phyloP scores from a whole-genome alignment of 2,888 invertebrate species.

The Zaprionus bogoriensis region DNA sequence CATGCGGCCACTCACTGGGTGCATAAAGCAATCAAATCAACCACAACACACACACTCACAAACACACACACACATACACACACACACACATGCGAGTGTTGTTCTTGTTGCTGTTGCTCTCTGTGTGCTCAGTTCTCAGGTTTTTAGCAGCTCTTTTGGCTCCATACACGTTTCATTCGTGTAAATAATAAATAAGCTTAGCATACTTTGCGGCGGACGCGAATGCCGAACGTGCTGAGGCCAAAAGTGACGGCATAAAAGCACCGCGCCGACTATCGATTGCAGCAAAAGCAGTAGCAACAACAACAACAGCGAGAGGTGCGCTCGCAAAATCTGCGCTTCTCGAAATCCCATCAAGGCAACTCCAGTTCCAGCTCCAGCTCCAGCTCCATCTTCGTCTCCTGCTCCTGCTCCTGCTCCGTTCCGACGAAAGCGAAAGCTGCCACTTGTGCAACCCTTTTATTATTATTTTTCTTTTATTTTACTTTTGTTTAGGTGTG shows the following conservation, averaged over 20 bases:
- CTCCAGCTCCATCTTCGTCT: too few relatives aligned
- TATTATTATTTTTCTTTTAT: conserved; percentile 25
- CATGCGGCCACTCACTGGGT: conserved; percentile 81
- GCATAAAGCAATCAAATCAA: conserved; percentile 82
- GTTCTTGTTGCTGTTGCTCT: background rate
- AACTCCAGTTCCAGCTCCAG: too few relatives aligned
- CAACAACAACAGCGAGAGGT: conserved; percentile 6
- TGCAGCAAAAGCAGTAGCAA: conserved; percentile 44
- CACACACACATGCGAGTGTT: conserved; percentile 54
- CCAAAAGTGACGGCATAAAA: conserved; percentile 53
- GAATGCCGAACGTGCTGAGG: conserved; percentile 55
- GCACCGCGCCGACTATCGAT: conserved; percentile 59
- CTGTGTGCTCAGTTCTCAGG: conserved; percentile 24
- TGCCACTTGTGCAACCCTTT: conserved; percentile 72
- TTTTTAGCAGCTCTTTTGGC: conserved; percentile 61
- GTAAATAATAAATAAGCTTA: conserved; percentile 79
- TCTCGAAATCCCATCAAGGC: conserved; percentile 48
- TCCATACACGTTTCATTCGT: conserved; percentile 74
- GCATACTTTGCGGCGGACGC: conserved; percentile 70
- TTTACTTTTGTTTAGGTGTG: conserved; percentile 6
- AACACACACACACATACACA: conserved; percentile 25
- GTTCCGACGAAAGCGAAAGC: conserved; percentile 59
- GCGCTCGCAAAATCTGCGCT: conserved; percentile 42
- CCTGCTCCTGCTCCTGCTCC: too few relatives aligned
- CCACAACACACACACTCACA: conserved; percentile 76